These are phyloP conservation scores for Perizoma affinitatum DNA, from an alignment of 2,888 invertebrate species.

Conservation along the genomic window DNA sequence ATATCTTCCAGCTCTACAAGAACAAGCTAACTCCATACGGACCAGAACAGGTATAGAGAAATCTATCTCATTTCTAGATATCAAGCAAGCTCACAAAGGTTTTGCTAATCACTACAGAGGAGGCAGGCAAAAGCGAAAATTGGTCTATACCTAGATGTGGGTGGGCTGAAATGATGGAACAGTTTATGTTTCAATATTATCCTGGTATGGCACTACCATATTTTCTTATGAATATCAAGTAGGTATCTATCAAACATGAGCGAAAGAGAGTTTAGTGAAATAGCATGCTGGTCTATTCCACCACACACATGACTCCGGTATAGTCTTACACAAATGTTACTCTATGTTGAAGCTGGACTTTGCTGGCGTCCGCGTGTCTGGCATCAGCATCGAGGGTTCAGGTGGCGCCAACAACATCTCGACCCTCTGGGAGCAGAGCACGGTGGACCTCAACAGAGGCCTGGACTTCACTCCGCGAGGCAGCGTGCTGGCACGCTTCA, in stretches of 20 bases:
- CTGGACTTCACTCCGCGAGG: constrained; percentile 93
- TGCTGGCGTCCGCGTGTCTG: constrained; percentile 83
- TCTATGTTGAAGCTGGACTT: constrained; percentile 79
- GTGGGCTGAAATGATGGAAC: too few species aligned
- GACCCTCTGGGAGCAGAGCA: constrained; percentile 92
- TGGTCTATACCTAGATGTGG: too few species aligned
- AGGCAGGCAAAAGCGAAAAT: too few species aligned
- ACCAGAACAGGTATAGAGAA: constrained; percentile 74
- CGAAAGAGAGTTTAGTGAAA: too few species aligned
- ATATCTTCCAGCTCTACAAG: constrained; percentile 91
- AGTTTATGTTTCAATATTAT: too few species aligned
- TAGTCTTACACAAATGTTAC: not conserved
- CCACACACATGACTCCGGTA: too few species aligned
- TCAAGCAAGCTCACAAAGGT: too few species aligned
- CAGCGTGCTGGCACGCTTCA: constrained; percentile 87
- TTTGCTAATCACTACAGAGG: too few species aligned
- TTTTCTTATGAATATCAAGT: too few species aligned
- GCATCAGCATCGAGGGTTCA: constrained; percentile 78
- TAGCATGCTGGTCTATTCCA: too few species aligned
- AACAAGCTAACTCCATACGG: constrained; percentile 87
- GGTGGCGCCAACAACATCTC: constrained; percentile 84
- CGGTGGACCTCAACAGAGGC: constrained; percentile 90
- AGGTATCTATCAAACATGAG: too few species aligned
- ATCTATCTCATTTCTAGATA: not conserved
- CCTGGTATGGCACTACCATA: too few species aligned